phyloP scores from a whole-genome alignment of 2,113 vertebrate species.

The Paracanthobrama guichenoti region DNA sequence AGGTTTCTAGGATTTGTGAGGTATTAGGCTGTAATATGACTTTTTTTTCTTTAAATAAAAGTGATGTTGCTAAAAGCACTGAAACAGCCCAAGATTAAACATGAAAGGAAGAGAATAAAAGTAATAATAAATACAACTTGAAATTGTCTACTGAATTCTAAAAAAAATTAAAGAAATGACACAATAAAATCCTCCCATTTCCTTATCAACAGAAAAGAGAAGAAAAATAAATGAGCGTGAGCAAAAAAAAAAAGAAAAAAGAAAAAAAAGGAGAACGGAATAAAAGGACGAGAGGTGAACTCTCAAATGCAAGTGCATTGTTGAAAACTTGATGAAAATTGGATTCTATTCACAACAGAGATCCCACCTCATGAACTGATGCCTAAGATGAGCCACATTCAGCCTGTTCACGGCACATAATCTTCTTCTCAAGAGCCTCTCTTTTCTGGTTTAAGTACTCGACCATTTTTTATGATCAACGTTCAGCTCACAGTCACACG shows the following conservation, averaged over 20 bases:
- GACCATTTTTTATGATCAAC: slow-evolving; percentile 20
- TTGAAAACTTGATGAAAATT: slow-evolving; percentile 49
- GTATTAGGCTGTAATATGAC: slow-evolving; percentile 65
- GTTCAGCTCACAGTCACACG: background rate
- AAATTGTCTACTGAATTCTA: slow-evolving; percentile 59
- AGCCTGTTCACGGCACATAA: slow-evolving; percentile 14
- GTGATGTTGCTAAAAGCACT: slow-evolving; percentile 53
- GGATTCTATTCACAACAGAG: slow-evolving; percentile 61
- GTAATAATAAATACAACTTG: slow-evolving; percentile 67
- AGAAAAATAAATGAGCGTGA: background rate
- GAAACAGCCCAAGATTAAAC: slow-evolving; percentile 55
- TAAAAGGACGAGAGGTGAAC: slow-evolving; percentile 32
- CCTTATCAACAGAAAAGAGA: slow-evolving; percentile 55
- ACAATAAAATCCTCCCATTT: slow-evolving; percentile 55
- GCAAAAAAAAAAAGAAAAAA: slow-evolving; percentile 13
- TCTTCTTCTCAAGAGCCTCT: slow-evolving; percentile 26
- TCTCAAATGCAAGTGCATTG: slow-evolving; percentile 62
- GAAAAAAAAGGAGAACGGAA: slow-evolving; percentile 4
- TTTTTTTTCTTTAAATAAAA: slow-evolving; percentile 54
- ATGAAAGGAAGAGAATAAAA: slow-evolving; percentile 52
- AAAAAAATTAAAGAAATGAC: slow-evolving; percentile 44
- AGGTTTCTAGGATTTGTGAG: slow-evolving; percentile 66
- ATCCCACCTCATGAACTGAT: slow-evolving; percentile 41
- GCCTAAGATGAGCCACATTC: slow-evolving; percentile 8
- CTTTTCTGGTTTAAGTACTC: slow-evolving; percentile 40